Conservation (phyloP, 2,797 vertebrate genomes). For the Craterocephalus amniculus region DNA sequence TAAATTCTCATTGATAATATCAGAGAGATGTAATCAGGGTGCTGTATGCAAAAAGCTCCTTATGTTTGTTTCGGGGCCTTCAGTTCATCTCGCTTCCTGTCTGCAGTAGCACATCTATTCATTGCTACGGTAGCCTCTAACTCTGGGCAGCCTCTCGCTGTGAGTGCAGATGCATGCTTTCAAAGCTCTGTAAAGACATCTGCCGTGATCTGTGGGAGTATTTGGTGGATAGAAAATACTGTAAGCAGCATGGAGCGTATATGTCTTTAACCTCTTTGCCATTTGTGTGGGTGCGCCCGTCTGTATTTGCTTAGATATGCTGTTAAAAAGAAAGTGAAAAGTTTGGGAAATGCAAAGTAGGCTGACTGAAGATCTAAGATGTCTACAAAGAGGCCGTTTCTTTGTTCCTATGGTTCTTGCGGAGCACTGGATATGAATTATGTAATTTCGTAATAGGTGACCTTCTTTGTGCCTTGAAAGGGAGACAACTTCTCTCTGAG, state of each 20-base stretch:
- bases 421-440: conserved; percentile 76
- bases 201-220: conserved; percentile 44
- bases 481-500: conserved; percentile 31
- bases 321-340: conserved; percentile 42
- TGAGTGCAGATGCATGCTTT: conserved; percentile 46
- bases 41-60: conserved; percentile 21
- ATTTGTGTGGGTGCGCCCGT: conserved; percentile 21
- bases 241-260: conserved; percentile 58
- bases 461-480: conserved; percentile 68
- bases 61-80: conserved; percentile 41
- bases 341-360: conserved; percentile 69
- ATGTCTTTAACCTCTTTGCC: conserved; percentile 51
- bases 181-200: conserved; percentile 53
- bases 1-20: conserved; percentile 64
- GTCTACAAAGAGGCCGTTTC: conserved; percentile 71
- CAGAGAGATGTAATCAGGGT: conserved; percentile 32
- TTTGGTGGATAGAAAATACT: conserved; percentile 47
- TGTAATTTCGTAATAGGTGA: conserved; percentile 75
- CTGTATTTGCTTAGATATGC: conserved; percentile 16
- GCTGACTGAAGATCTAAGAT: conserved; percentile 71
- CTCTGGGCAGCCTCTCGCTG: conserved; percentile 27
- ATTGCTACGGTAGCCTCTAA: conserved; percentile 47
- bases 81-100: conserved; percentile 22
- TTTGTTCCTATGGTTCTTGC: conserved; percentile 74
- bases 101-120: conserved; percentile 32